Conservation (phyloP, 92 coral and sea anemone species). For the Phymanthus crucifer region DNA sequence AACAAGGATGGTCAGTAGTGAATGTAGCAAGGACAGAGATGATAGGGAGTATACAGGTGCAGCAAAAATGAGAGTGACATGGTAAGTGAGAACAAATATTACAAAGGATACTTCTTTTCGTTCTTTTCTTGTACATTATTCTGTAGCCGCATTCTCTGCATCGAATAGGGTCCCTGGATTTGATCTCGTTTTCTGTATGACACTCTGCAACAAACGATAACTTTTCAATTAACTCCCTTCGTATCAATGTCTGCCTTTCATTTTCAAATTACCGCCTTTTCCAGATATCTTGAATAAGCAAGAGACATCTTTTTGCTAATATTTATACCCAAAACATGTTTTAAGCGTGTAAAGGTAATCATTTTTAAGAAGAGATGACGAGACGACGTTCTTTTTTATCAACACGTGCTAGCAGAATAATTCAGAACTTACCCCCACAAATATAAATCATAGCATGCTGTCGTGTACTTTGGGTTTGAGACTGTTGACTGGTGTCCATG, state of each 20-base stretch:
- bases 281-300: not conserved
- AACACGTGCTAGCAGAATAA: not conserved
- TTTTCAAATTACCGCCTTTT: not conserved
- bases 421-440: conserved; percentile 80
- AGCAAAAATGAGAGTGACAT: not conserved
- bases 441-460: conserved; percentile 99
- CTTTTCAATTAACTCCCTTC: too few relatives aligned
- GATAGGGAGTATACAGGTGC: too few relatives aligned
- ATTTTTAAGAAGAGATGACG: not conserved
- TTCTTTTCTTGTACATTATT: conserved; percentile 97
- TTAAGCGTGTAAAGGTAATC: not conserved
- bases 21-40: too few relatives aligned
- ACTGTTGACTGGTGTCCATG: conserved; percentile 79
- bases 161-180: conserved; percentile 94
- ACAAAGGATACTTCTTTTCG: conserved; percentile 98
- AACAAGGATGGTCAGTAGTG: too few relatives aligned
- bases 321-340: not conserved
- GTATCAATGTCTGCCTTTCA: not conserved
- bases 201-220: conserved; percentile 61
- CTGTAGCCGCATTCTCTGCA: conserved; percentile 99
- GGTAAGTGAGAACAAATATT: not conserved
- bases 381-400: not conserved
- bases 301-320: too few relatives aligned
- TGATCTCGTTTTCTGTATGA: conserved; percentile 97
- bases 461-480: conserved; percentile 66